Base-by-base conservation (phyloP, 2,113 vertebrate species). In the Panthera uncia region DNA sequence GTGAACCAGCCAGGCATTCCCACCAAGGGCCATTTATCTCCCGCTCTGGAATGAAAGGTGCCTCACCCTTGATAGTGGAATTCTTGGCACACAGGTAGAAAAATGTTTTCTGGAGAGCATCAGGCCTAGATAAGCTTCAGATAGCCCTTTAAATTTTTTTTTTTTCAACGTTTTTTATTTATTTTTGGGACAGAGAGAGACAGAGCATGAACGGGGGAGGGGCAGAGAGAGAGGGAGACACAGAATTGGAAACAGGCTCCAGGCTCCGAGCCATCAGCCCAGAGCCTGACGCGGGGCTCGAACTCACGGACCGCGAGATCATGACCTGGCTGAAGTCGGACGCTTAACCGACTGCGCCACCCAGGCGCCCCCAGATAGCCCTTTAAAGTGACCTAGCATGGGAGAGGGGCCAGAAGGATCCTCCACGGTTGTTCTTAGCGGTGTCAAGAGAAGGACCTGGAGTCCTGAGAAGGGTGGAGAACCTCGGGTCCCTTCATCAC, bases 11-110 rank as follows among this genome's bases (percentile, higher is more conserved):
- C 36, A 41, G 63, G 29, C 84, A 18, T 88, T 81, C 65, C 63
- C 61, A 41, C 61, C 0, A 23, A 73, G 73, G 93, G 76, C 48
- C 15, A 11, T 84, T 87, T 95, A 57, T 85, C 92, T 66, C 90
- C 50, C 36, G 33, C 71, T 85, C 21, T 94, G 95, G 91, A 97
- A 94, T 63, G 88, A 97, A 76, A 85, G 25, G 50, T 36, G 27
- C 71, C 85, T 94, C 71, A 2, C 74, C 88, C 78, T 52, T 50
- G 33, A 57, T 29, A 38, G 23, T 61, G 76, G 66, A 33, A 74
- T 81, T 89, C 33, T 89, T 88, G 93, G 91, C 33, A 73, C 76
- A 38, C 31, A 66, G 50, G 83, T 85, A 15, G 45, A 93, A 91
- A 50, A 92, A 88, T 66, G 68, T 63, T 95, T 94, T 95, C 63